Conservation (phyloP, 2,797 vertebrate species). For the Phylloscopus collybita region DNA sequence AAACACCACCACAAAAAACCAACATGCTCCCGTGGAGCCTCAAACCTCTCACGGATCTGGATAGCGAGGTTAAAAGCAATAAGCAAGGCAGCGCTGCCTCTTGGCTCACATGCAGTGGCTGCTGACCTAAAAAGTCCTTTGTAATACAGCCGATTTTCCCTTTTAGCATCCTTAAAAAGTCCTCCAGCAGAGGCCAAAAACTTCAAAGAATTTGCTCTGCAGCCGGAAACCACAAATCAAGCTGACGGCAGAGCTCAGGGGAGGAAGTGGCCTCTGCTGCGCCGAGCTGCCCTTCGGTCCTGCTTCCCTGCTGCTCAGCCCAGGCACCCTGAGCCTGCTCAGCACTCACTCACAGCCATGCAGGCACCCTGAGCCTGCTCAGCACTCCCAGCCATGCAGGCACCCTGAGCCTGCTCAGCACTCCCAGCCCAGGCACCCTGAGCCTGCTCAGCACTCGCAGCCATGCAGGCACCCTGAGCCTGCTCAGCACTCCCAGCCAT, state of each 20-base stretch:
- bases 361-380: neutral
- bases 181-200: conserved; percentile 52
- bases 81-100: neutral
- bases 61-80: neutral
- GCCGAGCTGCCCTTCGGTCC: neutral
- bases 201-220: conserved; percentile 61
- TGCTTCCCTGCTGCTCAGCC: neutral
- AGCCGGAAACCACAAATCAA: conserved; percentile 66
- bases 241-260: conserved; percentile 54
- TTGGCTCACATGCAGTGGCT: neutral
- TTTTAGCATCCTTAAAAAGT: conserved; percentile 53
- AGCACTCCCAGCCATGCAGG: neutral
- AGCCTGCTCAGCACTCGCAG: neutral
- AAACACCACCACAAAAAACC: neutral
- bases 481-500: neutral
- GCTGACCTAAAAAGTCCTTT: conserved; percentile 56
- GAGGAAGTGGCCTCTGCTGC: conserved; percentile 37
- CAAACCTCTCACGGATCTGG: neutral
- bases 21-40: neutral
- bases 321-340: neutral
- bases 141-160: conserved; percentile 22
- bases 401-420: neutral
- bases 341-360: neutral
- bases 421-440: neutral
- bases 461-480: neutral